Conservation (phyloP, 2,888 invertebrate genomes). For the Leptarthrus brevirostris region DNA sequence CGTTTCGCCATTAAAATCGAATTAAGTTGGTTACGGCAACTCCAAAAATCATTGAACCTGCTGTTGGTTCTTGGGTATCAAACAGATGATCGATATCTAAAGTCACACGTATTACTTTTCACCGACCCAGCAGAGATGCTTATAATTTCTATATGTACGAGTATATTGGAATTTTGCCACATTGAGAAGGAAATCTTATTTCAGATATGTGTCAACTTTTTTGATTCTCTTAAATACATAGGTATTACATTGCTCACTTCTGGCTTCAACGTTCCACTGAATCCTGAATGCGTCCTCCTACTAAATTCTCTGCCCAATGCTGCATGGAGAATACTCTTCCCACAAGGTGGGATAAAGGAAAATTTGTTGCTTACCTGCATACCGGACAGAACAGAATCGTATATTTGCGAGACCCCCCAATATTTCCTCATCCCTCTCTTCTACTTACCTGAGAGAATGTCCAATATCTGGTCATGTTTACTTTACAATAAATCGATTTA, state of each 20-base stretch:
- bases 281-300: neutral
- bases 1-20: constrained; percentile 9
- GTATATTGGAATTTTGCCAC: neutral
- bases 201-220: neutral
- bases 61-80: neutral
- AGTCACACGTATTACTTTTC: neutral
- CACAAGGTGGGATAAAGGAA: neutral
- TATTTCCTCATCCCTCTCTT: neutral
- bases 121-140: neutral
- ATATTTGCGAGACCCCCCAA: neutral
- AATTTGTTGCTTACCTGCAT: constrained; percentile 25
- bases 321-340: neutral
- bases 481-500: constrained; percentile 50
- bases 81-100: constrained; percentile 6
- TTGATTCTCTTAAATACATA: neutral
- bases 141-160: neutral
- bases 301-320: neutral
- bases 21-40: neutral
- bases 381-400: neutral
- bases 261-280: neutral
- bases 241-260: neutral
- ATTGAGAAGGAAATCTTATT: neutral
- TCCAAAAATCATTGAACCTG: neutral
- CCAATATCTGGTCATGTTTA: constrained; percentile 51
- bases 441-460: neutral